These are phyloP conservation scores for Axis porcinus DNA, from an alignment of 2,113 vertebrate species.

Conservation along the genomic window DNA sequence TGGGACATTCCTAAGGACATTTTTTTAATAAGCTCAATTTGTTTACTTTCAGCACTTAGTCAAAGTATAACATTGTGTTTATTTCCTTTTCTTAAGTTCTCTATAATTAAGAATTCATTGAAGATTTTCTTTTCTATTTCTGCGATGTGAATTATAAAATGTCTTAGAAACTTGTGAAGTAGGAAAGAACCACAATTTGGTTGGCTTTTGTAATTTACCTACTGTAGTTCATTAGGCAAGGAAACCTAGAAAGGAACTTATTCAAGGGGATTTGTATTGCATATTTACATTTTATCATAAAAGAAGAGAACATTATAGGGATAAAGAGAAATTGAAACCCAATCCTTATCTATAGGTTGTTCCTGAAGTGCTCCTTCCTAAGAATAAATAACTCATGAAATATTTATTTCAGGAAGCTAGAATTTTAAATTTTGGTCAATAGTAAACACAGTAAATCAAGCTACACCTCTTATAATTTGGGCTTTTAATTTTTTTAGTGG, in stretches of 20 bases:
- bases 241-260: background rate
- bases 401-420: background rate
- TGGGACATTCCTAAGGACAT: background rate
- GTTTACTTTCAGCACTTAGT: background rate
- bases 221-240: background rate
- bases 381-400: conserved; percentile 11
- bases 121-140: background rate
- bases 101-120: background rate
- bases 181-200: background rate
- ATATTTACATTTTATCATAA: background rate
- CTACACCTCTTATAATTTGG: background rate
- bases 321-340: background rate
- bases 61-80: background rate
- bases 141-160: background rate
- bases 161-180: background rate
- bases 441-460: background rate
- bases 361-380: background rate
- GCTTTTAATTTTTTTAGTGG: background rate
- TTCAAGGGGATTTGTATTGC: background rate
- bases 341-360: background rate
- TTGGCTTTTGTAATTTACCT: background rate
- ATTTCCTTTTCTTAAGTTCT: background rate
- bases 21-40: background rate
- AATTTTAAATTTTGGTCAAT: background rate
- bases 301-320: background rate